A percentile compares a stretch with the other conserved stretches of the same genome.
Evolutionary conservation across 64 coral and sea anemone species (phyloP).

Genomic region (Acropora tenuis): DNA sequence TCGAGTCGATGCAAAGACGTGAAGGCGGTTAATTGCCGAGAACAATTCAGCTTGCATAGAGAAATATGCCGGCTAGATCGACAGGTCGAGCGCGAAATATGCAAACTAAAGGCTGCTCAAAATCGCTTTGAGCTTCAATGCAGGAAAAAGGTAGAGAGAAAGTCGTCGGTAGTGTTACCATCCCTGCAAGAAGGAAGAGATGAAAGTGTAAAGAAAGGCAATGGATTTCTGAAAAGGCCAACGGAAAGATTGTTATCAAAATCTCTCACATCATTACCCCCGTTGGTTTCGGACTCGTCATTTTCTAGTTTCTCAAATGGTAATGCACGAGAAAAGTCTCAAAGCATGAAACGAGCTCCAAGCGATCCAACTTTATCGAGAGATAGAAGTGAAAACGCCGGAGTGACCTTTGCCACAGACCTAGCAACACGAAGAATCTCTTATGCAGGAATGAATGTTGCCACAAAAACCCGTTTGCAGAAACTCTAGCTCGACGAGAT

Average conservation of each 20-base stretch:
- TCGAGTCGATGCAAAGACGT: conserved; percentile 7
- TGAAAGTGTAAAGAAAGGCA: not conserved
- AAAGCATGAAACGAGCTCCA: not conserved
- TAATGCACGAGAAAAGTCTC: not conserved
- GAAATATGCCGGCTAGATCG: not conserved
- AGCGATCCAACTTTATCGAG: not conserved
- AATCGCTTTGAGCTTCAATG: conserved; percentile 37
- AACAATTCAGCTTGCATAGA: not conserved
- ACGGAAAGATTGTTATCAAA: not conserved
- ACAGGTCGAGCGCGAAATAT: not conserved
- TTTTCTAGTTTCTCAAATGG: not conserved
- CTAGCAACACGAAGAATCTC: not conserved
- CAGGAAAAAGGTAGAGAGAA: conserved; percentile 1
- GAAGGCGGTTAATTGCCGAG: not conserved
- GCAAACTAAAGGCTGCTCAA: conserved; percentile 17
- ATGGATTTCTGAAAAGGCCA: not conserved
- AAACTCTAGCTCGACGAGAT: not conserved
- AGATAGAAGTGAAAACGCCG: not conserved
- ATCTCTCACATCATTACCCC: not conserved
- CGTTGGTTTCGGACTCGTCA: not conserved
- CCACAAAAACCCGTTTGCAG: not conserved
- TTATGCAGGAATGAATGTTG: not conserved
- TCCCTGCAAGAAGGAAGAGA: not conserved
- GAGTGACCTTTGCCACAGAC: not conserved
- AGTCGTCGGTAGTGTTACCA: not conserved